Conservation (phyloP, 2,797 vertebrate species). For the Manis pentadactyla region DNA sequence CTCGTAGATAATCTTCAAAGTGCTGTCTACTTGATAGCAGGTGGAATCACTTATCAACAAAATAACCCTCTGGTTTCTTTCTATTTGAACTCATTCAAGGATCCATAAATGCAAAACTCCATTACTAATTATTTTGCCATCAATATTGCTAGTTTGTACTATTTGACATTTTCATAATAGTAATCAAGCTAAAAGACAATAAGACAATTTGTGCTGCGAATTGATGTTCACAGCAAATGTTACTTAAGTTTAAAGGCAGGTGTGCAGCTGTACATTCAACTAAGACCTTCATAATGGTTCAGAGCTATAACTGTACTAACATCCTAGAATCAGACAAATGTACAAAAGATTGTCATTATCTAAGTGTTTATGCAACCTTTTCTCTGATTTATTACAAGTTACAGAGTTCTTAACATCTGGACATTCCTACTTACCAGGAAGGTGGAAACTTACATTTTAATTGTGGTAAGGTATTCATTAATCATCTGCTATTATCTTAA, state of each 20-base stretch:
- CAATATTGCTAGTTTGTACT: neutral
- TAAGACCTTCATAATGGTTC: neutral
- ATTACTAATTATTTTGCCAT: slow-evolving; percentile 26
- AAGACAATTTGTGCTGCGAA: neutral
- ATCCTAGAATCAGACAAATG: neutral
- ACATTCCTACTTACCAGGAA: slow-evolving; percentile 34
- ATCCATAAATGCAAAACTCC: neutral
- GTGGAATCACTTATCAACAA: neutral
- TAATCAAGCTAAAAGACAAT: neutral
- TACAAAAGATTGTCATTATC: neutral
- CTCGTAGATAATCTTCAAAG: neutral
- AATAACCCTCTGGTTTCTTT: neutral
- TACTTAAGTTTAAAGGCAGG: neutral
- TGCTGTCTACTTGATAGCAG: neutral
- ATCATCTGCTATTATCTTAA: slow-evolving; percentile 31
- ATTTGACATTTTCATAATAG: neutral
- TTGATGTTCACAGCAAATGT: neutral
- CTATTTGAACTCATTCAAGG: neutral
- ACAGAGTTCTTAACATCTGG: slow-evolving; percentile 2
- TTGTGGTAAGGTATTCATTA: slow-evolving; percentile 9
- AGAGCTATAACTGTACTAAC: neutral
- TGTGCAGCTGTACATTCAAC: neutral
- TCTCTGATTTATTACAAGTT: neutral
- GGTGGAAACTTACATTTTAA: neutral
- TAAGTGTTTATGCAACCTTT: neutral